Percentiles rank a stretch among this genome's conserved stretches.
phyloP scores from a whole-genome alignment of 2,797 vertebrate genomes.

The Lophius americanus region DNA sequence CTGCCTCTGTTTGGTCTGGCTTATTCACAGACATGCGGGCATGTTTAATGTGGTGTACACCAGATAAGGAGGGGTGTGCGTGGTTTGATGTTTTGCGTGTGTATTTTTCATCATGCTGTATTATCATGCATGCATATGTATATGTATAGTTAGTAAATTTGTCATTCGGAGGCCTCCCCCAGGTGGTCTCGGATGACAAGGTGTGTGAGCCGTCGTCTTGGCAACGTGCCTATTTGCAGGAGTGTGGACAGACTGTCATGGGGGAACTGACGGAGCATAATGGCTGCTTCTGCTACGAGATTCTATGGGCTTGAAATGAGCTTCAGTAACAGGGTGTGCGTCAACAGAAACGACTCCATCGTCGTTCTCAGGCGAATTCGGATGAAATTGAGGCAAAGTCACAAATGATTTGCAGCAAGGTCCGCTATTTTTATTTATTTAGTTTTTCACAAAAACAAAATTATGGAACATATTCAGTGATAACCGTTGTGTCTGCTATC shows the following conservation, averaged over 20 bases:
- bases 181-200: slow-evolving; percentile 65
- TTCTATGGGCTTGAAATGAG: slow-evolving; percentile 48
- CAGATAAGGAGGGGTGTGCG: slow-evolving; percentile 15
- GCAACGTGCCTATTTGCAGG: slow-evolving; percentile 69
- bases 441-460: too few relatives aligned
- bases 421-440: too few relatives aligned
- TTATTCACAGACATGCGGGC: slow-evolving; percentile 28
- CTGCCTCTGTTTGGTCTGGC: slow-evolving; percentile 15
- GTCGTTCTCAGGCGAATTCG: too few relatives aligned
- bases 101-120: slow-evolving; percentile 28
- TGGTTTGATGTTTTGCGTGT: slow-evolving; percentile 16
- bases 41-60: slow-evolving; percentile 43
- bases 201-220: slow-evolving; percentile 72
- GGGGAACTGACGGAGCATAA: slow-evolving; percentile 64
- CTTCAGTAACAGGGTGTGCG: slow-evolving; percentile 33
- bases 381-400: too few relatives aligned
- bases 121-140: slow-evolving; percentile 46
- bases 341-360: neutral
- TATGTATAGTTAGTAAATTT: slow-evolving; percentile 51
- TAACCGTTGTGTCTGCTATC: too few relatives aligned
- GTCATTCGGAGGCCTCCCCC: slow-evolving; percentile 58
- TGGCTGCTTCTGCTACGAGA: slow-evolving; percentile 58
- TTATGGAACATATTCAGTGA: too few relatives aligned
- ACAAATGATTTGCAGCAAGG: too few relatives aligned
- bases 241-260: slow-evolving; percentile 63